Base-by-base conservation (phyloP, 30 jellyfish, hydroid and myxozoan species). In the Rhopilema esculentum region DNA sequence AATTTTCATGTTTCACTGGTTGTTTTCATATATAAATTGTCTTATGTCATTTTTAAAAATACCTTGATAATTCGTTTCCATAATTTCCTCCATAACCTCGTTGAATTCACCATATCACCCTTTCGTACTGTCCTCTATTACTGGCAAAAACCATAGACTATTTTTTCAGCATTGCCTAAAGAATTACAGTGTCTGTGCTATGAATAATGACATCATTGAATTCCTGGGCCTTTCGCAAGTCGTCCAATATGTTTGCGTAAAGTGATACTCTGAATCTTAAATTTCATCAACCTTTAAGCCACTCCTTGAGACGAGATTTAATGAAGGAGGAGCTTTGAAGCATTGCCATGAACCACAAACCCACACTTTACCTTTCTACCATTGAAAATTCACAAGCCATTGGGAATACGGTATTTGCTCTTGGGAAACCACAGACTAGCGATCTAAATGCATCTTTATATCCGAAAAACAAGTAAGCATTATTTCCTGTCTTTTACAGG, bases 401-500 rank as follows among this genome's bases (percentile, higher is more conserved):
- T 40, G 12, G 12, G 57, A 40, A 40, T 2, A 12, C 9, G 9
- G 9, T 40, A 2, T 12, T 40, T 40, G 12, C 12, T 12, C 12
- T 40, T 40, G 57, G 9, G 12, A 6, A 40, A 12, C 57, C 57
- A 40, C 57, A 2, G 57, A 2, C 57, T 40, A 12, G 57, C 57
- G 12, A 40, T 40, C 57, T 12, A 2, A 2, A 40, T 12, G 57
- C 6, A 12, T 12, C 57, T 40, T 40, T 12, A 2, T 40, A 40
- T 40, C n/a, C n/a, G n/a, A n/a, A n/a, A n/a, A 12, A 40, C 57
- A 40, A 40, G 12, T 40, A 40, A 40, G 12, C 57, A 40, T 40
- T 40, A 2, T 40, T 40, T 40, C 15, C 49, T 79, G 24, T 24
- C 78, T 49, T 63, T 50, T 22, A 2, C 84, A 95, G 99, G 97